Conservation (phyloP, 2,113 vertebrate genomes). For the Agelaius phoeniceus region DNA sequence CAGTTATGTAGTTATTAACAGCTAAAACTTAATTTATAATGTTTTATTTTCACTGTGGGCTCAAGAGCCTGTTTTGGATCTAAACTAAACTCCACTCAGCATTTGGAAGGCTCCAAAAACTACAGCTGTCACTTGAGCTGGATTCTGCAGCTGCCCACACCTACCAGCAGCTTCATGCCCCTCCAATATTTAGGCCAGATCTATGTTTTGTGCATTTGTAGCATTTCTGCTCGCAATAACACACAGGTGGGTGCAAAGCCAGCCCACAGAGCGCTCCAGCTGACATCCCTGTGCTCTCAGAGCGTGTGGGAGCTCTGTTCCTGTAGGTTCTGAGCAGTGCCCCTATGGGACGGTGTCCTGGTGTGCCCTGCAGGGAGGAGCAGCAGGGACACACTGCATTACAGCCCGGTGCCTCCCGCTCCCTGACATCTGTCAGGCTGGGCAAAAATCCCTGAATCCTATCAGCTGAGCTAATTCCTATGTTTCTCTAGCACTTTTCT, state of each 20-base stretch:
- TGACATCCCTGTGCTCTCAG: not conserved
- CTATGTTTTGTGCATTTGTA: not conserved
- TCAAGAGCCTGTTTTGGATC: not conserved
- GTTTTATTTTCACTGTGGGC: not conserved
- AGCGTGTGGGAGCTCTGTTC: not conserved
- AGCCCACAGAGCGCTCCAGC: not conserved
- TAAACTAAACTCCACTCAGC: not conserved
- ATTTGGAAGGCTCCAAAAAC: not conserved
- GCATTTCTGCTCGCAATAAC: not conserved
- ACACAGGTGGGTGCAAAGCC: not conserved
- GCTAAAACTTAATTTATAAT: not conserved
- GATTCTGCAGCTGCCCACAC: not conserved
- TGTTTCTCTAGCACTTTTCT: constrained; percentile 4
- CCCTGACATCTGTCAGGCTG: not conserved
- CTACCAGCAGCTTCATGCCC: not conserved
- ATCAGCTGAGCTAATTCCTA: constrained; percentile 19
- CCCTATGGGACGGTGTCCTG: not conserved
- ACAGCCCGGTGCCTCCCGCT: not conserved
- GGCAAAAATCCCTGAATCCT: not conserved
- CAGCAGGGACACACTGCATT: rapidly evolving
- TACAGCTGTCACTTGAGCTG: not conserved
- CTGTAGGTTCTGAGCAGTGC: rapidly evolving
- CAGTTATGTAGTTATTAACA: not conserved
- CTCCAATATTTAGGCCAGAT: not conserved
- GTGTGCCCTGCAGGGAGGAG: not conserved